Percentiles rank a stretch among this genome's conserved stretches.
These are phyloP conservation scores for Cuniculus paca DNA, from an alignment of 2,797 vertebrate genomes.

Conservation along the genomic window DNA sequence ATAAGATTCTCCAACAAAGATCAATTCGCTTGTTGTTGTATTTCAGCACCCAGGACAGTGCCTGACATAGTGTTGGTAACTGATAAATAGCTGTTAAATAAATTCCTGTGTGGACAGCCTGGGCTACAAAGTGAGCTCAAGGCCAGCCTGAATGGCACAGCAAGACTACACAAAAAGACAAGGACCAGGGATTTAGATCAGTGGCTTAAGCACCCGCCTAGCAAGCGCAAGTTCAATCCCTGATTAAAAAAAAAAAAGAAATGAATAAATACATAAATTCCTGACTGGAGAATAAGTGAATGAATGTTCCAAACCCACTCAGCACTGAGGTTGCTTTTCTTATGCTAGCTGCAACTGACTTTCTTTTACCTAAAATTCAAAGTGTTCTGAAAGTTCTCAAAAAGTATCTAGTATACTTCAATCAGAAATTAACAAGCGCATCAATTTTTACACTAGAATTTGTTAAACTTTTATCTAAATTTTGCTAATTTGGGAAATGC, in stretches of 20 bases:
- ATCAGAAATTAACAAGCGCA: background rate
- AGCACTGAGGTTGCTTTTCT: background rate
- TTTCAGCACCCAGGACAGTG: slow-evolving; percentile 70
- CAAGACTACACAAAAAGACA: too few relatives aligned
- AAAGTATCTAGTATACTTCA: background rate
- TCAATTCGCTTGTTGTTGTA: background rate
- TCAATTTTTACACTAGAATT: background rate
- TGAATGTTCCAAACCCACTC: background rate
- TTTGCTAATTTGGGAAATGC: background rate
- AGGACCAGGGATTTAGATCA: too few relatives aligned
- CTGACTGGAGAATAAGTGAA: background rate
- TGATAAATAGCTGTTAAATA: background rate
- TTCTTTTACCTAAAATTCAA: background rate
- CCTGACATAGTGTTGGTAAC: background rate
- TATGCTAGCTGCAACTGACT: background rate
- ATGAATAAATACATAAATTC: too few relatives aligned
- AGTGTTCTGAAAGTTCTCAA: background rate
- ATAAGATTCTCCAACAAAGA: background rate
- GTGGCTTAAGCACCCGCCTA: too few relatives aligned
- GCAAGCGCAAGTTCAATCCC: too few relatives aligned
- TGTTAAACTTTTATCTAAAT: background rate
- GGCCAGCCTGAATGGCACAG: too few relatives aligned
- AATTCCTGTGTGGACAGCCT: too few relatives aligned
- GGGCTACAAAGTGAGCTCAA: too few relatives aligned
- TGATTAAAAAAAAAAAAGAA: too few relatives aligned